phyloP scores from a whole-genome alignment of 2,797 vertebrate genomes.

The Schizopygopsis malacanthus region DNA sequence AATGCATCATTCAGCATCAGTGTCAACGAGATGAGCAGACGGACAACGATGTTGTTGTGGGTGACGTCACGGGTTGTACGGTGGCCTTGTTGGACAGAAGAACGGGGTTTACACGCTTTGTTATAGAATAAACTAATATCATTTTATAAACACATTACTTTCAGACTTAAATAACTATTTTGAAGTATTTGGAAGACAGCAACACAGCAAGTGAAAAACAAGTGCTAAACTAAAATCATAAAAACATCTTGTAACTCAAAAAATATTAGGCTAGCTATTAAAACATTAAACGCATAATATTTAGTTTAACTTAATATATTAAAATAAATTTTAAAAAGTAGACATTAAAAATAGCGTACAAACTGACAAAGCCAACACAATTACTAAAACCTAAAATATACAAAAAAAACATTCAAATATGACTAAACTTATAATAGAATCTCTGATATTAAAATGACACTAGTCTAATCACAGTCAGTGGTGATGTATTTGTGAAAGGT shows the following conservation, averaged over 20 bases:
- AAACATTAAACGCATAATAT: too few relatives aligned
- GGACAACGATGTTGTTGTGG: slow-evolving; percentile 66
- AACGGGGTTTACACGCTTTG: background rate
- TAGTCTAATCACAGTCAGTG: background rate
- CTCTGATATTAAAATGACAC: background rate
- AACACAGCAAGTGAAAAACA: background rate
- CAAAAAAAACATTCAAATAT: background rate
- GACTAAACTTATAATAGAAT: background rate
- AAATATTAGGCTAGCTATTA: background rate
- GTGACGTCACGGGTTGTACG: slow-evolving; percentile 70
- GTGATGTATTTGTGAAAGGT: background rate
- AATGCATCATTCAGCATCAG: background rate
- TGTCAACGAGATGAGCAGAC: slow-evolving; percentile 12
- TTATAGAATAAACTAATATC: background rate
- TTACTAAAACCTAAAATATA: background rate
- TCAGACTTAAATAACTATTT: background rate
- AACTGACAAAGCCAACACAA: background rate
- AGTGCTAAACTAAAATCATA: background rate
- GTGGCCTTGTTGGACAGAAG: slow-evolving; percentile 61
- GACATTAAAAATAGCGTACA: background rate
- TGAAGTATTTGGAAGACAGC: background rate
- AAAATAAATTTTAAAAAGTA: background rate
- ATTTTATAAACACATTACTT: background rate
- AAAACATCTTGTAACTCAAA: background rate
- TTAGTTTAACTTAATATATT: background rate